A percentile compares a stretch with the other conserved stretches of the same genome.
phyloP scores from a whole-genome alignment of 2,888 invertebrate species.

The Zootermopsis nevadensis region DNA sequence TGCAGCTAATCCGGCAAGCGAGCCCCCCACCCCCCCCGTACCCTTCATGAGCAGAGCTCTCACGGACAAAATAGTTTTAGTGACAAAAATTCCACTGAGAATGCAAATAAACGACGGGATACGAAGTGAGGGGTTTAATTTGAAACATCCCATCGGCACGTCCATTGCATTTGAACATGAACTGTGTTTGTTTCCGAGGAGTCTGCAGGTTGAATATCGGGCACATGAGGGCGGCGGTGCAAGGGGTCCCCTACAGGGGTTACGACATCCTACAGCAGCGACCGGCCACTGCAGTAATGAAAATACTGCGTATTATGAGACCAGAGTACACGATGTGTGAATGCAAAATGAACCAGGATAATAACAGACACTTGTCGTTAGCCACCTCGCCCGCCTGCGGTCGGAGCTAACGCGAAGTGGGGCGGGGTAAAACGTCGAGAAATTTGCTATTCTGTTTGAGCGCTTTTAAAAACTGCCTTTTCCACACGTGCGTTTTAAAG shows the following conservation, averaged over 20 bases:
- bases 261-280: not conserved
- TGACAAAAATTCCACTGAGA: constrained; percentile 19
- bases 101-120: constrained; percentile 12
- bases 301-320: not conserved
- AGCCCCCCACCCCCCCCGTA: not conserved
- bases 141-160: constrained; percentile 33
- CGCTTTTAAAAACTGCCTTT: not conserved
- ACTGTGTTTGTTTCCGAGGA: constrained; percentile 24
- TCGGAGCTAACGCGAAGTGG: not conserved
- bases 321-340: not conserved
- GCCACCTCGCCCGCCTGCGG: not conserved
- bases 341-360: constrained; percentile 13
- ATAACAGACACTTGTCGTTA: not conserved
- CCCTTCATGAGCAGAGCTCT: not conserved
- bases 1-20: not conserved
- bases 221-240: not conserved
- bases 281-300: not conserved
- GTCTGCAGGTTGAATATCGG: not conserved
- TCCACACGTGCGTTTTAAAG: not conserved
- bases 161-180: constrained; percentile 33
- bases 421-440: not conserved
- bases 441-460: not conserved
- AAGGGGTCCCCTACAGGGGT: not conserved
- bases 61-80: not conserved
- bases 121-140: constrained; percentile 25